These are phyloP conservation scores for Pitangus sulphuratus DNA, from an alignment of 2,797 vertebrate species.

Conservation along the genomic window DNA sequence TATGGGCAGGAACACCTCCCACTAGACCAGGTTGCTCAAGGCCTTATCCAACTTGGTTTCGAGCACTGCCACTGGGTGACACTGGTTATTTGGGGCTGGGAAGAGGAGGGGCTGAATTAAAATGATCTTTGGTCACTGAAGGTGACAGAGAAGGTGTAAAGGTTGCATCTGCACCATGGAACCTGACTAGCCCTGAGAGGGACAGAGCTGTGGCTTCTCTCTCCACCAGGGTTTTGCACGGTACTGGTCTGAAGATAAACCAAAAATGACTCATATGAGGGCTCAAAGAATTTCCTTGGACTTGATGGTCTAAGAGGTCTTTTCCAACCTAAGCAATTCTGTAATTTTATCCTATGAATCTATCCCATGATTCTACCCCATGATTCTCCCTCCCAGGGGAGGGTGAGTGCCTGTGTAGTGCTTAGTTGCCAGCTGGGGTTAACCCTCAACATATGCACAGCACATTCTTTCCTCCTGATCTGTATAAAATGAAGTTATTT, in stretches of 20 bases:
- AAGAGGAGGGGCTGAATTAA: background rate
- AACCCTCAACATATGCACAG: background rate
- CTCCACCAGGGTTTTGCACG: background rate
- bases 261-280: accelerated
- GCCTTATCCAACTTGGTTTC: background rate
- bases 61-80: background rate
- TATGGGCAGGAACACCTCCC: background rate
- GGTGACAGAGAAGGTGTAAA: background rate
- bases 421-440: background rate
- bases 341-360: background rate
- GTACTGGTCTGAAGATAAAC: background rate
- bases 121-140: background rate
- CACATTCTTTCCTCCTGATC: background rate
- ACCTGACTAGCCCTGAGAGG: background rate
- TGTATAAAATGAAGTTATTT: background rate
- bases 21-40: background rate
- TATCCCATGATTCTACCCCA: background rate
- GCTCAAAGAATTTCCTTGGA: background rate
- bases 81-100: accelerated
- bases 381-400: background rate
- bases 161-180: background rate
- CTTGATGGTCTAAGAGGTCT: accelerated
- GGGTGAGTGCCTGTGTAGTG: background rate
- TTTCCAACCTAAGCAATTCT: background rate
- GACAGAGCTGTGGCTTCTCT: background rate